phyloP scores from a whole-genome alignment of 2,797 vertebrate genomes.

The Oreonectes daqikongensis region DNA sequence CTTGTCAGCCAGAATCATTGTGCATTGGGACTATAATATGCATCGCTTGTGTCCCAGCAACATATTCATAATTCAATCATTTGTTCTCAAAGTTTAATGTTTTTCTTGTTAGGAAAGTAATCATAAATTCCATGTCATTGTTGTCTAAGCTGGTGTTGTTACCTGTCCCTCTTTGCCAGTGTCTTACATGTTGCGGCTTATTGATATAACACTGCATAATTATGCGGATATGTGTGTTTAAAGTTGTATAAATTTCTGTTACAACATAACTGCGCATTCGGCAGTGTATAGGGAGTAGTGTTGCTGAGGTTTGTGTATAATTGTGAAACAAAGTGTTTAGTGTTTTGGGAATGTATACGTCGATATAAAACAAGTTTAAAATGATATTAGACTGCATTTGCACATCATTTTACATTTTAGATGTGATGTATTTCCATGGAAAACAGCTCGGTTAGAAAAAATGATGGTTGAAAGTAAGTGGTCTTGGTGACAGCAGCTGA shows the following conservation, averaged over 20 bases:
- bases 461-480: neutral
- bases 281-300: neutral
- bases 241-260: constrained; percentile 6
- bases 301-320: neutral
- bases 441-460: neutral
- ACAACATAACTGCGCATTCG: constrained; percentile 28
- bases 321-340: neutral
- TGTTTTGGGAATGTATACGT: neutral
- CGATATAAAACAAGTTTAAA: neutral
- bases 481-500: too few species aligned
- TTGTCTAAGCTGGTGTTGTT: constrained; percentile 41
- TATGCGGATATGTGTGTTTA: constrained; percentile 5
- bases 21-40: constrained; percentile 38
- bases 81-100: constrained; percentile 61
- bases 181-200: constrained; percentile 43
- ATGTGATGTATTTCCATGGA: too few species aligned
- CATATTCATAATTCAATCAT: constrained; percentile 62
- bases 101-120: constrained; percentile 59
- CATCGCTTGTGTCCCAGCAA: constrained; percentile 49
- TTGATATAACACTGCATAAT: constrained; percentile 39
- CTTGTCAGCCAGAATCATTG: constrained; percentile 57
- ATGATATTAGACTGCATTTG: too few species aligned
- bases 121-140: constrained; percentile 54
- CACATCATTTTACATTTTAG: too few species aligned
- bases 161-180: constrained; percentile 25